These are phyloP conservation scores for Eulimnadia texana DNA, from an alignment of 1,140 invertebrate species.

Conservation along the genomic window DNA sequence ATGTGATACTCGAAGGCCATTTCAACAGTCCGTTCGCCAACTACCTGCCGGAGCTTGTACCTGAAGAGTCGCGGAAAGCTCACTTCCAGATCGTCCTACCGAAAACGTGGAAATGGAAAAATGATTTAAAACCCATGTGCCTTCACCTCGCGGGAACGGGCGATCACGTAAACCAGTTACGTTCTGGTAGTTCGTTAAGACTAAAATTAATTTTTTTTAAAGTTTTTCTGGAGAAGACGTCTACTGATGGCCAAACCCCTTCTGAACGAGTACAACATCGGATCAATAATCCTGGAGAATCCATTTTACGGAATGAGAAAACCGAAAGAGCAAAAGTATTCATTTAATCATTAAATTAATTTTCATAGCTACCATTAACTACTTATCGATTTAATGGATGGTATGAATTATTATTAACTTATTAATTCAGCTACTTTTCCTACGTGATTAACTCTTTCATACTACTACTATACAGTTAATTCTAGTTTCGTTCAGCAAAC, in stretches of 20 bases:
- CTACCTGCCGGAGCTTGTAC: conserved; percentile 72
- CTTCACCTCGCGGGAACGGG: conserved; percentile 94
- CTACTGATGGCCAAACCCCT: conserved; percentile 80
- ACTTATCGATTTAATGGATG: too few relatives aligned
- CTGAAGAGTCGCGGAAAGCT: conserved; percentile 60
- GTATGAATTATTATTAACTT: too few relatives aligned
- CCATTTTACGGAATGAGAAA: conserved; percentile 91
- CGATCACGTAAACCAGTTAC: conserved; percentile 67
- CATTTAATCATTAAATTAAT: conserved; percentile 13
- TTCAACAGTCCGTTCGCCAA: conserved; percentile 73
- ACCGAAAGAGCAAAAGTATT: conserved; percentile 74
- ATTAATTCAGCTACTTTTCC: too few relatives aligned
- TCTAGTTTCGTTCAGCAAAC: too few relatives aligned
- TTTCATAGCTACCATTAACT: too few relatives aligned
- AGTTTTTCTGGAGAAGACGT: conserved; percentile 85
- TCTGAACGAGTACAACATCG: conserved; percentile 76
- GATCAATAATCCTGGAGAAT: conserved; percentile 89
- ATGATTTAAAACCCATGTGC: conserved; percentile 64
- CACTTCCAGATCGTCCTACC: conserved; percentile 76
- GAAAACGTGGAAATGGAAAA: conserved; percentile 48
- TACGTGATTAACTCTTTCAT: too few relatives aligned
- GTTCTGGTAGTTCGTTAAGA: neutral
- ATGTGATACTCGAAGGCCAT: conserved; percentile 65
- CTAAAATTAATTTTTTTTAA: conserved; percentile 26
- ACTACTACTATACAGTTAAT: too few relatives aligned